Evolutionary conservation across 2,888 invertebrate genomes (phyloP).

Genomic region (Podotricha telesiphe): DNA sequence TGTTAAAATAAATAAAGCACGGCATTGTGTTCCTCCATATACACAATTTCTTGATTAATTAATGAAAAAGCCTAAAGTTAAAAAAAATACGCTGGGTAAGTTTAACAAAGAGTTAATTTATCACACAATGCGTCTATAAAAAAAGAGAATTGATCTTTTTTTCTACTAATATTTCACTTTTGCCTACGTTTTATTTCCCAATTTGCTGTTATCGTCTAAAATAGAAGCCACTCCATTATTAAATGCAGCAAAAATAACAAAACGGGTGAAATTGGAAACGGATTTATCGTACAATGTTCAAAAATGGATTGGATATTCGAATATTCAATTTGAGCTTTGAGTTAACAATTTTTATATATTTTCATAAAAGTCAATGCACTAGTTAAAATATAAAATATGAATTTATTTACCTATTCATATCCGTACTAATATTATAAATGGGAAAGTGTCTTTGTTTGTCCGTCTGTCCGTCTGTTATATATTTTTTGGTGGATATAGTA

Average conservation of each 20-base stretch:
- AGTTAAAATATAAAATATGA: background rate
- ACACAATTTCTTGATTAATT: too few relatives aligned
- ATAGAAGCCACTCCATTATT: constrained; percentile 12
- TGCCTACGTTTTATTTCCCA: constrained; percentile 2
- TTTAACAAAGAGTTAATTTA: too few relatives aligned
- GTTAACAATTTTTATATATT: background rate
- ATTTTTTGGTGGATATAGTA: too few relatives aligned
- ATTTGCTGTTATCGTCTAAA: constrained; percentile 9
- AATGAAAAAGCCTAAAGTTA: too few relatives aligned
- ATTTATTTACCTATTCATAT: background rate
- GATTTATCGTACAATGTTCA: constrained; percentile 10
- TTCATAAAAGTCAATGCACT: constrained; percentile 3
- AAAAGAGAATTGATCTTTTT: too few relatives aligned
- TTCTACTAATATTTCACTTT: background rate
- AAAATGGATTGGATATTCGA: constrained; percentile 16
- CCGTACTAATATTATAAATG: too few relatives aligned
- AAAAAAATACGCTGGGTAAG: too few relatives aligned
- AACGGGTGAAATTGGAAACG: constrained; percentile 8
- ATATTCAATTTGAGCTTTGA: constrained; percentile 8
- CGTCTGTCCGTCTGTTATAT: too few relatives aligned
- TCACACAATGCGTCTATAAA: too few relatives aligned
- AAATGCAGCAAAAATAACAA: constrained; percentile 13
- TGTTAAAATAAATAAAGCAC: too few relatives aligned
- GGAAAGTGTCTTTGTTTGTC: too few relatives aligned
- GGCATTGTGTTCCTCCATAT: too few relatives aligned